These are phyloP conservation scores for Julus scandinavius DNA, from an alignment of 2,888 invertebrate genomes.

Conservation along the genomic window DNA sequence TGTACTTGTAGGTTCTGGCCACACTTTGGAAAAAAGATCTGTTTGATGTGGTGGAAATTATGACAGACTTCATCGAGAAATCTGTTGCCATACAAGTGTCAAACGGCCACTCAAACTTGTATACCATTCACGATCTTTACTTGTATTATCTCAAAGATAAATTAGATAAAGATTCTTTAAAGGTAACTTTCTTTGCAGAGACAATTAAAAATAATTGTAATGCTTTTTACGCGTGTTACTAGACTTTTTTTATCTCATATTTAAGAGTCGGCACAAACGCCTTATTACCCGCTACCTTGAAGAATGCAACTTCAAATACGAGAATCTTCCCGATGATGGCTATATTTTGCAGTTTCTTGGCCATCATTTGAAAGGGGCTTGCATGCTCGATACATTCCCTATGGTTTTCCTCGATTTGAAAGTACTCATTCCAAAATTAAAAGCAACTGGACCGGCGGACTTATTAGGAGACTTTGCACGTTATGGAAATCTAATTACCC, in stretches of 20 bases:
- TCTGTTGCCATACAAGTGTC: conserved; percentile 75
- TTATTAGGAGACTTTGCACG: conserved; percentile 75
- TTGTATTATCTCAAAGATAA: conserved; percentile 72
- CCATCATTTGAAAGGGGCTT: conserved; percentile 74
- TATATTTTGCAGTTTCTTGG: conserved; percentile 80
- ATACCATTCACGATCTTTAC: conserved; percentile 78
- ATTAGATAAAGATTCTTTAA: conserved; percentile 50
- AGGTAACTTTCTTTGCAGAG: background rate
- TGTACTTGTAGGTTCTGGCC: conserved; percentile 66
- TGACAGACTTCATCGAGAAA: conserved; percentile 75
- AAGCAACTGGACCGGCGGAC: conserved; percentile 76
- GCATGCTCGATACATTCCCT: conserved; percentile 68
- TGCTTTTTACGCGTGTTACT: background rate
- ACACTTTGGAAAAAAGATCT: conserved; percentile 69
- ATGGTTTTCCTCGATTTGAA: conserved; percentile 74
- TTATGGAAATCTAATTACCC: conserved; percentile 72
- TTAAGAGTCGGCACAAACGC: conserved; percentile 70
- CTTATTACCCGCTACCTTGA: conserved; percentile 72
- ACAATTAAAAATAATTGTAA: background rate
- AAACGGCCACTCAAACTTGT: conserved; percentile 73
- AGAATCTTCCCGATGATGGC: conserved; percentile 76
- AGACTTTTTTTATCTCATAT: conserved; percentile 52
- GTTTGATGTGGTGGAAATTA: conserved; percentile 72
- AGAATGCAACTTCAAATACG: conserved; percentile 66
- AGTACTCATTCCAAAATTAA: conserved; percentile 78